phyloP scores from a whole-genome alignment of 2,113 vertebrate genomes.

The Platichthys stellatus region DNA sequence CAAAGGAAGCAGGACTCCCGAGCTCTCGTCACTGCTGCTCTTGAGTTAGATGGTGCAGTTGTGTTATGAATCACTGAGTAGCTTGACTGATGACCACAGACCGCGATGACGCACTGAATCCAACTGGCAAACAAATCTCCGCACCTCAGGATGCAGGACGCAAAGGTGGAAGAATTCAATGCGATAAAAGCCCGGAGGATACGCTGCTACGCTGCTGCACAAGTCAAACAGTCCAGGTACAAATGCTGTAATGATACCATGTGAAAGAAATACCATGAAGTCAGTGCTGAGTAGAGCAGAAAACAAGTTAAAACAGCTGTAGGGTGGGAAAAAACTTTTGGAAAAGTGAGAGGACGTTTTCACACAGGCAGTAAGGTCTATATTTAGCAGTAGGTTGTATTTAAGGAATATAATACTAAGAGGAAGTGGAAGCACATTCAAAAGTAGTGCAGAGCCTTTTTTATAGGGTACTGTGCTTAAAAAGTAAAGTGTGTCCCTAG shows the following conservation, averaged over 20 bases:
- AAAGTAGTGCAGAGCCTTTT: too few relatives aligned
- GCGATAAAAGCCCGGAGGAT: constrained; percentile 19
- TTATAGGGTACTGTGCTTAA: too few relatives aligned
- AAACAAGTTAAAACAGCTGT: too few relatives aligned
- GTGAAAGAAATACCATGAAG: not conserved
- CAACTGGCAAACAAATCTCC: constrained; percentile 38
- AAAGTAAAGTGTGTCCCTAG: too few relatives aligned
- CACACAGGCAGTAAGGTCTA: not conserved
- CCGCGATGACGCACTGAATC: constrained; percentile 35
- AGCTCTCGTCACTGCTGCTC: constrained; percentile 22
- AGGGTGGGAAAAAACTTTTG: not conserved
- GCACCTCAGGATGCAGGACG: not conserved
- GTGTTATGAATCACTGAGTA: constrained; percentile 51
- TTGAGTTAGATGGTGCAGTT: constrained; percentile 36
- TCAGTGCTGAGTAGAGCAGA: not conserved
- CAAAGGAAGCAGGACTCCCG: constrained; percentile 22
- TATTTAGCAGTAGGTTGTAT: not conserved
- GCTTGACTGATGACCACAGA: constrained; percentile 58
- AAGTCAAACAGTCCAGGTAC: not conserved
- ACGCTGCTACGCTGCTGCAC: not conserved
- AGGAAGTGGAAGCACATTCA: too few relatives aligned
- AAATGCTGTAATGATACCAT: not conserved
- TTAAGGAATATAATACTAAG: not conserved
- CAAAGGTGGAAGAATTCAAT: constrained; percentile 4
- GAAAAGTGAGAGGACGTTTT: not conserved